A percentile compares a stretch with the other conserved stretches of the same genome.
Conservation (phyloP, 2,113 vertebrate genomes). For the Scartelaos histophorus region DNA sequence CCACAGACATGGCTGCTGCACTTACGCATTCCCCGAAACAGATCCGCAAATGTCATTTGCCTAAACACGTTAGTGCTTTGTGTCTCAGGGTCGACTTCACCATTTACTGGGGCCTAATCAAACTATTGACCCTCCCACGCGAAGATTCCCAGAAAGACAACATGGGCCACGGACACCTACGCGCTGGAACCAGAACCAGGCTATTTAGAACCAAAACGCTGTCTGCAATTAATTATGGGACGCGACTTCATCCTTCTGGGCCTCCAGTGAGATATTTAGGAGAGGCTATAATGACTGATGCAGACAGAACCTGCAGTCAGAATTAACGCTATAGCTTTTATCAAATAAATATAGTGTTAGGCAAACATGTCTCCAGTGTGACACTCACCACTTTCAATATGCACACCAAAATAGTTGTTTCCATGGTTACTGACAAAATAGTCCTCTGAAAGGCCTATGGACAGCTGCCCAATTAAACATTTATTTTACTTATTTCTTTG, state of each 20-base stretch:
- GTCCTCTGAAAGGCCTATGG: not conserved
- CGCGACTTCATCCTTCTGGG: not conserved
- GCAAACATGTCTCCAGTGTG: not conserved
- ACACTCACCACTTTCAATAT: not conserved
- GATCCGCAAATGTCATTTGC: conserved; percentile 1
- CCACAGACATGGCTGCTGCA: conserved; percentile 6
- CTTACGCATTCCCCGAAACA: not conserved
- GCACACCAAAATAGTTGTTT: conserved; percentile 3
- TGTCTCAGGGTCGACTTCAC: not conserved
- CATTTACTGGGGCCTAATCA: not conserved
- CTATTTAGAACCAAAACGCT: not conserved
- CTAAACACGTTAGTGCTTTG: not conserved
- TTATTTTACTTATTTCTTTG: not conserved
- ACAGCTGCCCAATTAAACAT: not conserved
- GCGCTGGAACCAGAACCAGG: not conserved
- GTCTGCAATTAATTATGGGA: not conserved
- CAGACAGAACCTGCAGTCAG: not conserved
- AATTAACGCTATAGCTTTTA: not conserved
- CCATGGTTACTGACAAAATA: conserved; percentile 5
- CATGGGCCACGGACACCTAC: not conserved
- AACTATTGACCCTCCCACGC: not conserved
- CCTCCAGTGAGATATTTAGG: not conserved
- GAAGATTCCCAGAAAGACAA: not conserved
- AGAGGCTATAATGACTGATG: not conserved
- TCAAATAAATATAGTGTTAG: not conserved